Base-by-base conservation (phyloP, 1,140 invertebrate species). In the Spodoptera frugiperda region DNA sequence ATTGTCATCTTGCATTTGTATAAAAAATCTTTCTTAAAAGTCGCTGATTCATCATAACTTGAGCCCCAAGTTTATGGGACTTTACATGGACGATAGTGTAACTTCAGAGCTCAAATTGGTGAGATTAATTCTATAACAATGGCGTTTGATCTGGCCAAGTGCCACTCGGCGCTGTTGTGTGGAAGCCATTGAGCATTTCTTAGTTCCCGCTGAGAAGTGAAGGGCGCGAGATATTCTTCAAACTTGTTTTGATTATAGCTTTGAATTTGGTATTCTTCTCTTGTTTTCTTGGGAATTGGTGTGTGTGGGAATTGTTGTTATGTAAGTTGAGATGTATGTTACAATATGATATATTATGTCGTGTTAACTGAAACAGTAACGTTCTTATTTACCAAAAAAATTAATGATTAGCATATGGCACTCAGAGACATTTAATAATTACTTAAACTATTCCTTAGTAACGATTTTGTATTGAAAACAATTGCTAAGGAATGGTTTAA, bases 11-110 rank as follows among this genome's bases (percentile, higher is more conserved):
- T n/a, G n/a, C n/a, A n/a, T n/a, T n/a, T n/a, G n/a, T n/a, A n/a
- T n/a, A n/a, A n/a, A n/a, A n/a, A n/a, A n/a, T n/a, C n/a, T n/a
- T 2, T 44, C 0, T 15, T 21, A 6, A 4, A 11, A 51, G 30
- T 15, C 51, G 70, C 61, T 54, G n/a, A 17, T n/a, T 30, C 44
- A 21, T 76, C 54, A 48, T 59, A 8, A 21, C 65, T 82, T 82
- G 44, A 0, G 44, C 79, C 82, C 75, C 49, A 59, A 21, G 19
- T 74, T 80, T 76, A 79, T 81, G 79, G 79, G 71, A 81, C 79
- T 79, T 82, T 82, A 87, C 82, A 87, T 77, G 76, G 75, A 57
- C 68, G 83, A 87, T 86, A 89, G 86, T 87, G 81, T 81, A 84
- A 84, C 83, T 83, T 85, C 78, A 80, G 81, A 84, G 80, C 82